These are phyloP conservation scores for Laterallus jamaicensis DNA, from an alignment of 2,113 vertebrate genomes.

Conservation along the genomic window DNA sequence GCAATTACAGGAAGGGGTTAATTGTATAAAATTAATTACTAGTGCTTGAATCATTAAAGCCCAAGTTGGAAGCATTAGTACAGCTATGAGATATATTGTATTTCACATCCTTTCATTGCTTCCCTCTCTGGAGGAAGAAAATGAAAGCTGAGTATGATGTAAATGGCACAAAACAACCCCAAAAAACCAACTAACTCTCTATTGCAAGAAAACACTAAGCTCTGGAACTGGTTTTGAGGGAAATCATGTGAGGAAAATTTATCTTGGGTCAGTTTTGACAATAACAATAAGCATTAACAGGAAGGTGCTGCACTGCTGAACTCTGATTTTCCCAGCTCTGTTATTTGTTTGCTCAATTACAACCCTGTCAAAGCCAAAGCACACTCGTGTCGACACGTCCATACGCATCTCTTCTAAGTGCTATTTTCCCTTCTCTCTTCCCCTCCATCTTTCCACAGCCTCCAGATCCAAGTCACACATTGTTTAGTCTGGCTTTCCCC, in stretches of 20 bases:
- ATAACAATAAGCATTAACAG: not conserved
- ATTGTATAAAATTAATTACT: slow-evolving; percentile 5
- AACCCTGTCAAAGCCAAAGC: not conserved
- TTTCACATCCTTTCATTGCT: not conserved
- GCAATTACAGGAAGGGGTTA: slow-evolving; percentile 8
- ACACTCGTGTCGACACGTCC: fast-evolving
- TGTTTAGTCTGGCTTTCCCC: not conserved
- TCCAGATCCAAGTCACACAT: not conserved
- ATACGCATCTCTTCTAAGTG: not conserved
- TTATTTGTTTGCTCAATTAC: not conserved
- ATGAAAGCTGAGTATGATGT: not conserved
- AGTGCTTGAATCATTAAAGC: not conserved
- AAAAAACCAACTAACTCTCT: not conserved
- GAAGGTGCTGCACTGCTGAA: not conserved
- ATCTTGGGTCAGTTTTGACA: not conserved
- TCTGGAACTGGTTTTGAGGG: not conserved
- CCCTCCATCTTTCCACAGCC: not conserved
- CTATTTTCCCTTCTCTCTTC: not conserved
- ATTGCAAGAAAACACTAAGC: not conserved
- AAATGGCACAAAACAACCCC: not conserved
- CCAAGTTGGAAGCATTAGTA: not conserved
- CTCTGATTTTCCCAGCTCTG: not conserved
- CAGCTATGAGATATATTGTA: not conserved
- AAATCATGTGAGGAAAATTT: not conserved
- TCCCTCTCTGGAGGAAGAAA: not conserved